Base-by-base conservation (phyloP, 2,113 vertebrate genomes). In the Mellivora capensis region DNA sequence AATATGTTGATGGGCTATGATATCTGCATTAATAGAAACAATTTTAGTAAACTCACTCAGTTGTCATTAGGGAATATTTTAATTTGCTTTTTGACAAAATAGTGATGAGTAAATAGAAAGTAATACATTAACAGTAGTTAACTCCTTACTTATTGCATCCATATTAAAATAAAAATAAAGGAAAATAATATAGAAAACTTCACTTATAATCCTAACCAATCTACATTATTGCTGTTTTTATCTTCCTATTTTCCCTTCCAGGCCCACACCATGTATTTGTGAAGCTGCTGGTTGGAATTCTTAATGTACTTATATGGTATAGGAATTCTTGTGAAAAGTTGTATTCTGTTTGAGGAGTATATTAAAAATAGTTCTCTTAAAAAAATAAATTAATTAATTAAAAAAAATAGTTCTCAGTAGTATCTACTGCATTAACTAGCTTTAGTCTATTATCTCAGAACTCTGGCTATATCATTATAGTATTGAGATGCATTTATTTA, bases 71-170 rank as follows among this genome's bases (percentile, higher is more conserved):
- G 21, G 62, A 87, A 92, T 93, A 54, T 82, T 79, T 93, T 80
- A 59, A 83, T 37, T 95, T 88, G 39, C 18, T 90, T 96, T 96
- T 88, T 76, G 86, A 95, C 61, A 93, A 91, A 87, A 61, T 61
- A 90, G 61, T 86, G 67, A 83, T 37, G 14, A 64, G 10, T 54
- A 57, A 91, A 74, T 61, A 74, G 39, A n/a, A 94, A 94, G 62
- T 44, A 52, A 88, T 47, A 3, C 1, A 80, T 74, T 76, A 92
- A 39, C 3, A 61, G 47, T 54, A 54, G 52, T 54, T 90, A 69
- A 57, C 93, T 89, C 86, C 44, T 79, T 67, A 61, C 62, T 94
- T 62, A 92, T 83, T 69, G 67, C 0, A 49, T 42, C 2, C 14
- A 21, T n/a, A 61, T 77, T 90, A 89, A 87, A 95, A 91, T 88